phyloP scores from a whole-genome alignment of 2,797 vertebrate genomes.

The Brachyrhaphis roseni region DNA sequence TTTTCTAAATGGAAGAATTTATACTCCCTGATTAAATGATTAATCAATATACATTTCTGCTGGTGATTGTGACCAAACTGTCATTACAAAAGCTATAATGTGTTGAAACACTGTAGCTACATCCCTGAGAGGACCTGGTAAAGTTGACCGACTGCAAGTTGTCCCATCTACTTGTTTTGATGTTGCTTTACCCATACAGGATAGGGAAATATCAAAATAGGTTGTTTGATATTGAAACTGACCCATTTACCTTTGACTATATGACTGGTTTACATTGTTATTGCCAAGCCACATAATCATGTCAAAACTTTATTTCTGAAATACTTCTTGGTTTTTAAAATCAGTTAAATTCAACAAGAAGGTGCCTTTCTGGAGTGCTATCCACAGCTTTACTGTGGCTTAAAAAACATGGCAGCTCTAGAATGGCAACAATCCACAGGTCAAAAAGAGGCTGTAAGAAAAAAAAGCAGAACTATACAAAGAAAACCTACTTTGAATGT shows the following conservation, averaged over 20 bases:
- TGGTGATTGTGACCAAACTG: background rate
- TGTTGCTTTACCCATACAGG: background rate
- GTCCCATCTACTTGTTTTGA: background rate
- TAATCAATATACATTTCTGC: background rate
- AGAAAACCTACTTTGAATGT: constrained; percentile 58
- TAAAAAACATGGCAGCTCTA: background rate
- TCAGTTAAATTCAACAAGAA: background rate
- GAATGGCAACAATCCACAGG: constrained; percentile 18
- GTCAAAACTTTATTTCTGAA: background rate
- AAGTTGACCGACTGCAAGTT: background rate
- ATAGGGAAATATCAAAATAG: background rate
- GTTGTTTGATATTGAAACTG: background rate
- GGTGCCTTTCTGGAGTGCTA: background rate
- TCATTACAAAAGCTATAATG: background rate
- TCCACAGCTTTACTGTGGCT: background rate
- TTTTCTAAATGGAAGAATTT: background rate
- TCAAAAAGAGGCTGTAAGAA: constrained; percentile 33
- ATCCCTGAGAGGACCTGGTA: background rate
- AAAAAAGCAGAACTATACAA: constrained; percentile 34
- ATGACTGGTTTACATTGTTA: background rate
- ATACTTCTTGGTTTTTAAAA: background rate
- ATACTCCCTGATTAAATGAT: background rate
- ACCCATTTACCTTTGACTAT: background rate
- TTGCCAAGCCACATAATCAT: background rate
- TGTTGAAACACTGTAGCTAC: background rate